Evolutionary conservation across 2,888 invertebrate genomes (phyloP).

Genomic region (Diaphora mendica): DNA sequence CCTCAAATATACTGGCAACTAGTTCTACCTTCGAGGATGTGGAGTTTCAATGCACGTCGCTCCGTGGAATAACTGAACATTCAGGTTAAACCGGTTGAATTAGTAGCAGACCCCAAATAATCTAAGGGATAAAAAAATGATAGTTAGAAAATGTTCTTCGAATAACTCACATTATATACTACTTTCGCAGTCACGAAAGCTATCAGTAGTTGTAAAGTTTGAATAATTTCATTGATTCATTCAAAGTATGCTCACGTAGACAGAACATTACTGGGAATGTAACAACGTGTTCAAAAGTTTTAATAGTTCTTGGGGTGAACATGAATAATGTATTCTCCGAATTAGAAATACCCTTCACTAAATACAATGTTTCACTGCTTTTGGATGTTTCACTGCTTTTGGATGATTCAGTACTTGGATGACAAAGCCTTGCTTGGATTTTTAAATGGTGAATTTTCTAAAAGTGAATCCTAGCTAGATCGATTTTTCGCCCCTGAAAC

Average conservation of each 20-base stretch:
- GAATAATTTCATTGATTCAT: slow-evolving; percentile 1
- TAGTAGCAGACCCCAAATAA: too few relatives aligned
- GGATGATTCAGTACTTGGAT: too few relatives aligned
- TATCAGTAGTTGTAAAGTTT: neutral
- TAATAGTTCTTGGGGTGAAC: slow-evolving; percentile 12
- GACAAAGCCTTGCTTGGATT: too few relatives aligned
- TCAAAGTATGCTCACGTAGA: slow-evolving; percentile 14
- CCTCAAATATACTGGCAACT: too few relatives aligned
- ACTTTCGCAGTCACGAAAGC: neutral
- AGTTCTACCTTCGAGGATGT: too few relatives aligned
- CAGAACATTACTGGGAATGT: slow-evolving; percentile 12
- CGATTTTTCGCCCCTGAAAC: too few relatives aligned
- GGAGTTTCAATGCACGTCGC: too few relatives aligned
- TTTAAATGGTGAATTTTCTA: too few relatives aligned
- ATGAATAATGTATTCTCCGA: slow-evolving; percentile 2
- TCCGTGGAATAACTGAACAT: too few relatives aligned
- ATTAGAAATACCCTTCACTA: neutral
- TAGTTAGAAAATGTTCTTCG: neutral
- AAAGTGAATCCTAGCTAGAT: too few relatives aligned
- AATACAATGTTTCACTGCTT: neutral
- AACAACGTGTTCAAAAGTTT: slow-evolving; percentile 16
- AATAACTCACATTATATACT: neutral
- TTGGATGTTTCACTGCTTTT: neutral
- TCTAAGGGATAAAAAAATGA: neutral
- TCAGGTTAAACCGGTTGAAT: too few relatives aligned